Evolutionary conservation across 2,113 vertebrate genomes (phyloP).

Genomic region (Melanerpes aurifrons): DNA sequence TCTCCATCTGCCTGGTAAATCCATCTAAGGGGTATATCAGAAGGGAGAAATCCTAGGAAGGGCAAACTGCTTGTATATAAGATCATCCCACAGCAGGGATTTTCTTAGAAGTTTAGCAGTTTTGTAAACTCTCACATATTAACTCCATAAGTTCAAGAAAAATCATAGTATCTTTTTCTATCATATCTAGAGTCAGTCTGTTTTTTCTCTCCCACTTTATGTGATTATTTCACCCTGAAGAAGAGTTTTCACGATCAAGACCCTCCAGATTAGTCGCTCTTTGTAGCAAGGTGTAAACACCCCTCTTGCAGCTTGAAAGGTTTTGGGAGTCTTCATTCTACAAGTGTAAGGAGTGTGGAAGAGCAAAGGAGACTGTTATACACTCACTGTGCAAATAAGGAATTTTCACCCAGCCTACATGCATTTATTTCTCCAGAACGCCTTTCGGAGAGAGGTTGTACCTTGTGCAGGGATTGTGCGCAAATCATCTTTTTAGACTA

Average conservation of each 20-base stretch:
- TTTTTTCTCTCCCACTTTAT: not conserved
- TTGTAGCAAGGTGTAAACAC: constrained; percentile 3
- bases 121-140: not conserved
- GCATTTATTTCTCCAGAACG: not conserved
- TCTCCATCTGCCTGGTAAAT: not conserved
- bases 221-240: not conserved
- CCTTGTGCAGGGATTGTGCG: not conserved
- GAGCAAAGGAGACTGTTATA: not conserved
- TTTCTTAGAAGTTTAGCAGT: not conserved
- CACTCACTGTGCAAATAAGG: not conserved
- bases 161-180: not conserved
- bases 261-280: not conserved
- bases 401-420: not conserved
- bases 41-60: not conserved
- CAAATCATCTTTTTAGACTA: not conserved
- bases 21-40: not conserved
- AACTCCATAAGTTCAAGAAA: constrained; percentile 13
- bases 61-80: not conserved
- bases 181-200: not conserved
- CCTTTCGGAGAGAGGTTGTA: not conserved
- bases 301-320: not conserved
- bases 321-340: not conserved
- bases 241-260: not conserved
- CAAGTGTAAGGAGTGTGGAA: not conserved
- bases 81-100: not conserved